phyloP scores from a whole-genome alignment of 2,888 invertebrate genomes.

The Schizaphis graminum region DNA sequence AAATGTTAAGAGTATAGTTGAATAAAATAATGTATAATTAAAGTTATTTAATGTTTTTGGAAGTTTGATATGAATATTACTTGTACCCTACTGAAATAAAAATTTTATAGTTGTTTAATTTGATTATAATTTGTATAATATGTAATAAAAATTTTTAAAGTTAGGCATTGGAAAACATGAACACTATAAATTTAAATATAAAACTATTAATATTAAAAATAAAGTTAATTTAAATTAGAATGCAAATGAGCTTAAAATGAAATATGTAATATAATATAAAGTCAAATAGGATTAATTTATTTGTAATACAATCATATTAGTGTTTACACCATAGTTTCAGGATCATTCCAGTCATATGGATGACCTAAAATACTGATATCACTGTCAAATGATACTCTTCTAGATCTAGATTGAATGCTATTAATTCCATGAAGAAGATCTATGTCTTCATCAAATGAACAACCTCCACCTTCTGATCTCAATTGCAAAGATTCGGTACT shows the following conservation, averaged over 20 bases:
- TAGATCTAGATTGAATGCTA: constrained; percentile 45
- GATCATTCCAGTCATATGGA: constrained; percentile 65
- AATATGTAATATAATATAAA: constrained; percentile 30
- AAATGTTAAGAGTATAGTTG: neutral
- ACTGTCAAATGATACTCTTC: constrained; percentile 55
- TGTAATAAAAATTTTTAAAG: neutral
- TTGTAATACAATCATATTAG: neutral
- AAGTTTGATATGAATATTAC: neutral
- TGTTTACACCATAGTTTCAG: constrained; percentile 66
- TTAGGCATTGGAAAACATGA: constrained; percentile 20
- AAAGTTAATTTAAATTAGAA: constrained; percentile 38
- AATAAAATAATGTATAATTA: constrained; percentile 37
- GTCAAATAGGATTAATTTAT: constrained; percentile 7
- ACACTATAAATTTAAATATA: constrained; percentile 19
- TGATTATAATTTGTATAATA: neutral
- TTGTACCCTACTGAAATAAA: neutral
- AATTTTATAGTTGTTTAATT: neutral
- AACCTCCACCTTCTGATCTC: constrained; percentile 60
- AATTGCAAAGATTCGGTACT: constrained; percentile 61
- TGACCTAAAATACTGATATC: constrained; percentile 13
- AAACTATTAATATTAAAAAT: constrained; percentile 32
- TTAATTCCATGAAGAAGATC: constrained; percentile 35
- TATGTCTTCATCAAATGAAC: constrained; percentile 52
- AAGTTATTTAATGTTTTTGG: neutral
- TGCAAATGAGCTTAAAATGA: constrained; percentile 46